A percentile compares a stretch with the other conserved stretches of the same genome.
Evolutionary conservation across 2,113 vertebrate genomes (phyloP).

Genomic region (Formicarius rufipectus): DNA sequence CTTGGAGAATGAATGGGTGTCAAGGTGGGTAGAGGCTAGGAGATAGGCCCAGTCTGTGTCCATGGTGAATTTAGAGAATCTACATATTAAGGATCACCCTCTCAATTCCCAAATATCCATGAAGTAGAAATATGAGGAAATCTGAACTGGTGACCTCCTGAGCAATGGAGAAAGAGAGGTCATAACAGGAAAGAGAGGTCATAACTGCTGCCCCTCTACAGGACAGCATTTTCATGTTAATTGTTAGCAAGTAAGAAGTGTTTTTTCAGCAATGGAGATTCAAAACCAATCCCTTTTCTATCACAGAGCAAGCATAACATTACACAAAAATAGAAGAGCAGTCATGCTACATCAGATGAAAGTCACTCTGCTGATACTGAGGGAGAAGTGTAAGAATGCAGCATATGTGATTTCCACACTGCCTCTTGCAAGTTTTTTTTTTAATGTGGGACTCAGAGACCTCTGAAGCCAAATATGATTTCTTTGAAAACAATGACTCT

Average conservation of each 20-base stretch:
- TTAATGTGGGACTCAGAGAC: neutral
- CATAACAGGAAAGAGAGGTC: neutral
- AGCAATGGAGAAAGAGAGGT: neutral
- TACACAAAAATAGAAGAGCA: neutral
- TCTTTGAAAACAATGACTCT: neutral
- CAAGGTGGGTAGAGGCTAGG: neutral
- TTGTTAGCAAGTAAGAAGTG: neutral
- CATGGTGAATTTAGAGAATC: neutral
- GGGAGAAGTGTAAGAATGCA: neutral
- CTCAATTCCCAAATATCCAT: neutral
- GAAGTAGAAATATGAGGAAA: neutral
- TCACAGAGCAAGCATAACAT: neutral
- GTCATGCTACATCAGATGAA: neutral
- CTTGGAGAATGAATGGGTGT: neutral
- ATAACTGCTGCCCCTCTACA: neutral
- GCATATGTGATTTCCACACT: neutral
- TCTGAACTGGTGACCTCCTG: neutral
- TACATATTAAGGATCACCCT: neutral
- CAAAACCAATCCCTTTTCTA: neutral
- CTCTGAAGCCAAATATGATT: neutral
- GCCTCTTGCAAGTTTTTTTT: neutral
- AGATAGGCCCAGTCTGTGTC: neutral
- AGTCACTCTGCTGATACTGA: neutral
- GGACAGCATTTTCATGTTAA: neutral
- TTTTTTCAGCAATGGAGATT: neutral